Conservation (phyloP, 2,797 vertebrate species). For the Scomberomorus guttatus region DNA sequence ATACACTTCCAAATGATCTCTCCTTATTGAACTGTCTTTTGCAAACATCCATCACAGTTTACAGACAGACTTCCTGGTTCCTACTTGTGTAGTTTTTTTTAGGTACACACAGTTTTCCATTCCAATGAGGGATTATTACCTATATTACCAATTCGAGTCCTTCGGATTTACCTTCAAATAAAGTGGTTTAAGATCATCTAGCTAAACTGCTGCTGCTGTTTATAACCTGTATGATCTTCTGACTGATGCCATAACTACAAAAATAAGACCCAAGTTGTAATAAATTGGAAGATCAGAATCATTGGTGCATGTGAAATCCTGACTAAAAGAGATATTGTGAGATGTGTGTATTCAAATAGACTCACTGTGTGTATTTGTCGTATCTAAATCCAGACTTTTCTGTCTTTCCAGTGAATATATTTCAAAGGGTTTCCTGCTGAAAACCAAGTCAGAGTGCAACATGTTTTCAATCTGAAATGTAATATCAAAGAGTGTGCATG, state of each 20-base stretch:
- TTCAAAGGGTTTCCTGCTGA: neutral
- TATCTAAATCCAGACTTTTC: neutral
- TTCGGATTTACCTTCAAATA: no score
- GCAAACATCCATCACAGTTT: no score
- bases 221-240: neutral
- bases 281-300: neutral
- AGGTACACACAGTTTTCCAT: no score
- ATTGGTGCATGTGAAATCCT: neutral
- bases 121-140: no score
- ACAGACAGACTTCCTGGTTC: no score
- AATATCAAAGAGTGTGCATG: constrained; percentile 8
- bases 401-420: neutral
- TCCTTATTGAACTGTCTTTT: no score
- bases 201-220: neutral
- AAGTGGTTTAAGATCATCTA: neutral
- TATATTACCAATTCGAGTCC: no score
- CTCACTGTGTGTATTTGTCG: neutral
- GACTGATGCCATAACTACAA: neutral
- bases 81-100: no score
- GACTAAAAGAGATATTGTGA: neutral
- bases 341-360: neutral
- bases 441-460: constrained; percentile 8
- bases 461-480: constrained; percentile 11
- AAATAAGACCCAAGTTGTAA: no score
- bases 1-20: no score